A percentile compares a stretch with the other conserved stretches of the same genome.
phyloP scores from a whole-genome alignment of 1,140 invertebrate species.

The Cataglyphis hispanica region DNA sequence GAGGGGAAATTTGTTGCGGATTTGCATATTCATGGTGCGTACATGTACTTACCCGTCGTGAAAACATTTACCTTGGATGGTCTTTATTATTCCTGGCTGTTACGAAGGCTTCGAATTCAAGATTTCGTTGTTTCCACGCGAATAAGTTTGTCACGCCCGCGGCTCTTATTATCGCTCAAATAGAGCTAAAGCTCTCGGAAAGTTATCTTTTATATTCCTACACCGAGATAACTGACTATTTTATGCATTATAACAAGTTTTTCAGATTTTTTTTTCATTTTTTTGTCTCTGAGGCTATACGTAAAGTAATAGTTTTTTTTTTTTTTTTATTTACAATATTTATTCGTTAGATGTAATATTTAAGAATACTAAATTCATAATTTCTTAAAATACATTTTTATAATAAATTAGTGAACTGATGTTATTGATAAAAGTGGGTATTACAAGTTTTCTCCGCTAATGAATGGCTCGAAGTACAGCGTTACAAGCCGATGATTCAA shows the following conservation, averaged over 20 bases:
- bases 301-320: too few species aligned
- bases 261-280: not conserved
- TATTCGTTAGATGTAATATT: not conserved
- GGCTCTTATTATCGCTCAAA: slow-evolving; percentile 72
- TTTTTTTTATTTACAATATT: not conserved
- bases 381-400: slow-evolving; percentile 54
- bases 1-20: slow-evolving; percentile 75
- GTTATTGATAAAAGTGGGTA: slow-evolving; percentile 66
- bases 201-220: not conserved
- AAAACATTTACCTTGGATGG: slow-evolving; percentile 77
- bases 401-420: slow-evolving; percentile 64
- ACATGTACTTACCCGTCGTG: slow-evolving; percentile 72
- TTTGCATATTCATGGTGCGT: slow-evolving; percentile 79
- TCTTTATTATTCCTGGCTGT: slow-evolving; percentile 77
- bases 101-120: slow-evolving; percentile 73
- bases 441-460: slow-evolving; percentile 71
- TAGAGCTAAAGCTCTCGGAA: slow-evolving; percentile 65
- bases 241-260: not conserved
- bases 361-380: slow-evolving; percentile 13
- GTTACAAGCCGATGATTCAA: slow-evolving; percentile 52
- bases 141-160: slow-evolving; percentile 64
- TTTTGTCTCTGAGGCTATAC: too few species aligned
- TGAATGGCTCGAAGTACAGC: slow-evolving; percentile 65
- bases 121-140: slow-evolving; percentile 71
- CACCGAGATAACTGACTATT: not conserved